phyloP scores from a whole-genome alignment of 1,140 invertebrate genomes.

The Leptopilina clavipes region DNA sequence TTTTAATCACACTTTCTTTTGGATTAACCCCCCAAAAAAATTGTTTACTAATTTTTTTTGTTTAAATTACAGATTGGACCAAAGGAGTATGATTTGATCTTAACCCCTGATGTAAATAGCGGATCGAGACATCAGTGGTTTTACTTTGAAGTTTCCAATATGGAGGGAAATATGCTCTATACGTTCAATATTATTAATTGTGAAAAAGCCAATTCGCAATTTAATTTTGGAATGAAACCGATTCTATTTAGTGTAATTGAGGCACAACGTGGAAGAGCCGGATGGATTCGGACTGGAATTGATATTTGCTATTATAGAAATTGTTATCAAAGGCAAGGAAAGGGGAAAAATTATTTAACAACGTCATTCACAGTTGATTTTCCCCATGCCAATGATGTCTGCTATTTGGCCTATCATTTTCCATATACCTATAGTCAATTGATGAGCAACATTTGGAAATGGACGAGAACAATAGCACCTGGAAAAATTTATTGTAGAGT shows the following conservation, averaged over 20 bases:
- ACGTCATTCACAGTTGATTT: constrained; percentile 90
- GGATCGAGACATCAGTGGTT: constrained; percentile 91
- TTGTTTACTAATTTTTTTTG: too few species aligned
- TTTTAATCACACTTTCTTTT: constrained; percentile 14
- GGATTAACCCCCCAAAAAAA: too few species aligned
- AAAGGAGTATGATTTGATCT: constrained; percentile 90
- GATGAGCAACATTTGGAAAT: constrained; percentile 81
- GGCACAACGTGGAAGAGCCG: constrained; percentile 78
- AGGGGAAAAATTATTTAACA: constrained; percentile 83
- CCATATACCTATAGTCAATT: constrained; percentile 91
- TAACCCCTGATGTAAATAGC: constrained; percentile 91
- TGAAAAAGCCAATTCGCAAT: constrained; percentile 92
- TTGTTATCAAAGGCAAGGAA: constrained; percentile 77
- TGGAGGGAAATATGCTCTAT: constrained; percentile 83
- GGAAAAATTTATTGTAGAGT: constrained; percentile 76
- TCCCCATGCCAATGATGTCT: constrained; percentile 85
- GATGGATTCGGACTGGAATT: constrained; percentile 84
- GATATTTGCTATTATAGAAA: constrained; percentile 90
- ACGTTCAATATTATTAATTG: constrained; percentile 95
- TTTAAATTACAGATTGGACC: constrained; percentile 79
- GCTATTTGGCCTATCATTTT: constrained; percentile 93
- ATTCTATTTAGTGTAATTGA: constrained; percentile 90
- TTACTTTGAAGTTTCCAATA: constrained; percentile 93
- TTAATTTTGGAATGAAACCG: constrained; percentile 94
- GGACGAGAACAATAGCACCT: constrained; percentile 71